Evolutionary conservation across 2,888 invertebrate species (phyloP), one percentile per base, ranked within the genome.

Genomic region (Rhagonycha fulva): DNA sequence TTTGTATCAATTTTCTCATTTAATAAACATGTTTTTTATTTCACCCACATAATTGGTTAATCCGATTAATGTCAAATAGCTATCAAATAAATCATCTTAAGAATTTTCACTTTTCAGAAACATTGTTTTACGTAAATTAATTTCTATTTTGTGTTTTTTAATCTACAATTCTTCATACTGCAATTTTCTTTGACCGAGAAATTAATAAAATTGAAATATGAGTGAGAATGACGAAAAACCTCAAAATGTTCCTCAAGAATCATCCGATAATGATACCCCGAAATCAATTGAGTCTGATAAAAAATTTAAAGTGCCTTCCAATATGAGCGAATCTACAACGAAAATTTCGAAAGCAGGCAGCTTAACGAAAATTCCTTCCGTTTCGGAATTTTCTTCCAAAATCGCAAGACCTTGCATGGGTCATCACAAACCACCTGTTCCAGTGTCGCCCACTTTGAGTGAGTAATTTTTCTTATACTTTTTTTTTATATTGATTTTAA

Each of bases 371-470:
- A 90, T 91, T 76, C 92, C 93, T 14, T 92, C 92, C 74, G 86
- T 93, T 80, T 91, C 91, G 82, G 92, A 89, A 70, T 47, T 47
- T n/a, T 92, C 93, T 5, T 89, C 91, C 66, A 93, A 92, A 87
- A 93, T 94, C 84, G 93, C 93, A 76, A 88, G 93, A 80, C 89
- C 92, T 61, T 93, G 93, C 81, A 90, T 91, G 74, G 88, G 90
- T 77, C 89, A 91, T 78, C 92, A 92, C 9, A 93, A 93, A 86
- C 92, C 93, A 78, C 91, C 92, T n/a, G 87, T 93, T 73, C 93
- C 93, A 32, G 89, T 91, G 76, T 91, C 87, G 61, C 86, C 87
- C 61, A 80, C 84, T 4, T 84, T 84, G 81, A 86, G 87, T 87
- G 82, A 87, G 87, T 87, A 79, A 76, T 76, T 79, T 81, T 80